Base-by-base conservation (phyloP, 2,113 vertebrate species). In the Philantomba maxwellii region DNA sequence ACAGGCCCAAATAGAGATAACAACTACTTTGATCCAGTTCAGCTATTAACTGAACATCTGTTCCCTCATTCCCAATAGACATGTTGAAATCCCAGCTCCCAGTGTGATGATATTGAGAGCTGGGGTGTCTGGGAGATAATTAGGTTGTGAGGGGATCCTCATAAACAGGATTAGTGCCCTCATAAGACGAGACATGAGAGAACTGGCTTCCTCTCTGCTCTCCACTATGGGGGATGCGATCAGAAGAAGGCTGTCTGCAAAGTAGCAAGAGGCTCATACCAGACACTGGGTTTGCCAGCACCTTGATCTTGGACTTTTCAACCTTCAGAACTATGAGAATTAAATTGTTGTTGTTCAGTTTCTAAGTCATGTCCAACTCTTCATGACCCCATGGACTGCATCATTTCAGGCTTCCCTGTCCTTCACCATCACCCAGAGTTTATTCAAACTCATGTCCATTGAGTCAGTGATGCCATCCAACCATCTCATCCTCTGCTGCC, bases 211-310 rank as follows among this genome's bases (percentile, higher is more conserved):
- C 6, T 81, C 47, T 81, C 47, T n/a, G 30, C 49, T 81, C 11
- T 53, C 30, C 6, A 10, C 49, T 21, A 0, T 53, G 2, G 6
- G 49, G 78, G 6, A 23, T n/a, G 28, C 0, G 5, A 77, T 30
- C 0, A 0, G 77, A 21, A 81, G 33, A 81, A 81, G 78, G 19
- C 78, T 11, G 7, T 5, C 25, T 47, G 0, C 1, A 81, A 70
- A 21, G 8, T 9, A 47, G 53, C 28, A 90, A 25, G 0, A 36
- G 2, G 3, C 4, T 33, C 5, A 89, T 17, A 43, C 4, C 39
- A 60, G 73, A 58, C 0, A 21, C 9, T 58, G 19, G 5, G 8
- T 73, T 25, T 28, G 33, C 82, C 3, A 19, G 10, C 0, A 83
- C 53, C 55, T 89, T 55, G 33, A 75, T 51, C 57, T 80, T 51